Conservation (phyloP, 2,797 vertebrate species). For the Halcyon chelicuti region DNA sequence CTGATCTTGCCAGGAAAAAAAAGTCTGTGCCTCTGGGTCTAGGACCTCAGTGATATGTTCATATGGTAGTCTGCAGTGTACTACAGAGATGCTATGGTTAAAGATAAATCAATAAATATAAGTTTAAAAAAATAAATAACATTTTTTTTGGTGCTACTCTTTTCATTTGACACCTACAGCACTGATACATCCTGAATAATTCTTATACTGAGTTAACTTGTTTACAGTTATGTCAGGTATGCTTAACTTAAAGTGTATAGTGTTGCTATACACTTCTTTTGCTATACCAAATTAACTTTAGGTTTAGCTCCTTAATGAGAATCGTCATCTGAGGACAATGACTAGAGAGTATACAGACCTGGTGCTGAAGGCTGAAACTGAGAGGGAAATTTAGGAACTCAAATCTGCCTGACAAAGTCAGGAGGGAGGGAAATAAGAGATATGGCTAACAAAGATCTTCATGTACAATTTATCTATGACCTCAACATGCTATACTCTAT, state of each 20-base stretch:
- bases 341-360: background rate
- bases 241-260: background rate
- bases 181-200: background rate
- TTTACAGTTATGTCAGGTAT: background rate
- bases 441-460: background rate
- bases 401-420: background rate
- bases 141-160: too few relatives aligned
- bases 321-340: background rate
- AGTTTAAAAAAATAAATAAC: too few relatives aligned
- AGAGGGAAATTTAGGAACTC: background rate
- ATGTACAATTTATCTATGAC: fast-evolving
- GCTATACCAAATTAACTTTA: background rate
- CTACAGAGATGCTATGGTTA: background rate
- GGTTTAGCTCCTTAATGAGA: background rate
- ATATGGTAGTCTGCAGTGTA: background rate
- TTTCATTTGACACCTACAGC: background rate
- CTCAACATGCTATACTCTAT: background rate
- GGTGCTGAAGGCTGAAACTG: background rate
- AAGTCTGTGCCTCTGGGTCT: background rate
- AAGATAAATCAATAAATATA: background rate
- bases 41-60: background rate
- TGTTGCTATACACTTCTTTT: background rate
- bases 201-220: background rate
- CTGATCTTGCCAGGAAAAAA: background rate
- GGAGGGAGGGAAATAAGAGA: background rate